Conservation (phyloP, 2,113 vertebrate species). For the Daubentonia madagascariensis region DNA sequence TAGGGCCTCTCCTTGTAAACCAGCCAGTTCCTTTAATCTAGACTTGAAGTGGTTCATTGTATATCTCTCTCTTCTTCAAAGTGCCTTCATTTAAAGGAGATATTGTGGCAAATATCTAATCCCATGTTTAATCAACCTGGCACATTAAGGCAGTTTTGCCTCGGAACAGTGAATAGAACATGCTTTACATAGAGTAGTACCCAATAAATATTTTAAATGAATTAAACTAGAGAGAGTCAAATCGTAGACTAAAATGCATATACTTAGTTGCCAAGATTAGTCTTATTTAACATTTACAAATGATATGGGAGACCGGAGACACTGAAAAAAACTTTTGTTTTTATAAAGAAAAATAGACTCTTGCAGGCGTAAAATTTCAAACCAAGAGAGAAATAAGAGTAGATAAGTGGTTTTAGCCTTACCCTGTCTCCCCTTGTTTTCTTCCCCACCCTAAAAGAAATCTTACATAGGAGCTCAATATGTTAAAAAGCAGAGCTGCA, state of each 20-base stretch:
- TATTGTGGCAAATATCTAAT: conserved; percentile 63
- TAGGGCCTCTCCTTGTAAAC: conserved; percentile 39
- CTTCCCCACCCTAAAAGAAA: neutral
- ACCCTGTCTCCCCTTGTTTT: neutral
- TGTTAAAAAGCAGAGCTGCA: neutral
- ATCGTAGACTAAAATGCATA: conserved; percentile 15
- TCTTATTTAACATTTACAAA: conserved; percentile 31
- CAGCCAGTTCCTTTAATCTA: conserved; percentile 66
- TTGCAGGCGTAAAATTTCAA: conserved; percentile 32
- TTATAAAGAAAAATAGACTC: conserved; percentile 32
- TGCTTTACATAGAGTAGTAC: conserved; percentile 34
- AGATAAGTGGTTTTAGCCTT: neutral
- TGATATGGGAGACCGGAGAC: conserved; percentile 4
- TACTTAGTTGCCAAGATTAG: conserved; percentile 15
- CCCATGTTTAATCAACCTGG: conserved; percentile 67
- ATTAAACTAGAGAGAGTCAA: conserved; percentile 46
- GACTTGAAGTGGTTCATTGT: conserved; percentile 71
- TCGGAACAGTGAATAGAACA: conserved; percentile 45
- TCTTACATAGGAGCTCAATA: neutral
- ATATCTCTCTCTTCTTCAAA: conserved; percentile 65
- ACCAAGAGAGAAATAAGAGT: conserved; percentile 14
- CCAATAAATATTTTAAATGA: conserved; percentile 63
- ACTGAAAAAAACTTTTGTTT: neutral
- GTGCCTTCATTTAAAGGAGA: conserved; percentile 60
- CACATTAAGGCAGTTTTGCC: conserved; percentile 51